These are phyloP conservation scores for Centruroides sculpturatus DNA, from an alignment of 1,140 invertebrate species.

Conservation along the genomic window DNA sequence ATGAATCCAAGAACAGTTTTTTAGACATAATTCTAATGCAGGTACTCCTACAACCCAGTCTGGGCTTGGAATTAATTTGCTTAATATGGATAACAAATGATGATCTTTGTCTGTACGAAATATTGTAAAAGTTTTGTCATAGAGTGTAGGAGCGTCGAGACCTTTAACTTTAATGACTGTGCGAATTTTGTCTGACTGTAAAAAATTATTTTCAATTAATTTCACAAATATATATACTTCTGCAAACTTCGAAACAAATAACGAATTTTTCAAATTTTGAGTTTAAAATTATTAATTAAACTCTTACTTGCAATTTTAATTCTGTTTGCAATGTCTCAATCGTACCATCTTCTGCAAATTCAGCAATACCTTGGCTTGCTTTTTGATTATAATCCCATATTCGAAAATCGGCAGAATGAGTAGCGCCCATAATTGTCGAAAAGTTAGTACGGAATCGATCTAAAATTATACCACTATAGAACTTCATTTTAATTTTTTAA, in stretches of 20 bases:
- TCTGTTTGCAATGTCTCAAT: conserved; percentile 34
- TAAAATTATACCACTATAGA: conserved; percentile 18
- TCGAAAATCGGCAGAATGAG: conserved; percentile 31
- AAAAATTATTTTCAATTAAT: too few species aligned
- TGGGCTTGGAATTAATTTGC: conserved; percentile 32
- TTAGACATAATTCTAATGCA: conserved; percentile 33
- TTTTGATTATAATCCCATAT: conserved; percentile 35
- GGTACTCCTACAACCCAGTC: conserved; percentile 40
- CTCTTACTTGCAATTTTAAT: conserved; percentile 29
- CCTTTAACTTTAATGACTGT: conserved; percentile 36
- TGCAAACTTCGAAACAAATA: too few species aligned
- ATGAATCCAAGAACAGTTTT: conserved; percentile 38
- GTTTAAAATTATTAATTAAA: too few species aligned
- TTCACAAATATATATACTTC: too few species aligned
- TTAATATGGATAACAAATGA: conserved; percentile 35
- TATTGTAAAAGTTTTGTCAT: conserved; percentile 25
- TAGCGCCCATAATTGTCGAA: conserved; percentile 38
- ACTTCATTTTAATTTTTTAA: too few species aligned
- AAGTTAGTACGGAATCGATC: conserved; percentile 35
- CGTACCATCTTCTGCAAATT: conserved; percentile 39
- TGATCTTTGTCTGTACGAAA: conserved; percentile 31
- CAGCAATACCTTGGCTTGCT: conserved; percentile 34
- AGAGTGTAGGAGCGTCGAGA: conserved; percentile 27
- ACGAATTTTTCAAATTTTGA: too few species aligned
- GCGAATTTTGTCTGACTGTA: conserved; percentile 50